Base-by-base conservation (phyloP, 2,113 vertebrate species). In the Mionectes macconnelli region DNA sequence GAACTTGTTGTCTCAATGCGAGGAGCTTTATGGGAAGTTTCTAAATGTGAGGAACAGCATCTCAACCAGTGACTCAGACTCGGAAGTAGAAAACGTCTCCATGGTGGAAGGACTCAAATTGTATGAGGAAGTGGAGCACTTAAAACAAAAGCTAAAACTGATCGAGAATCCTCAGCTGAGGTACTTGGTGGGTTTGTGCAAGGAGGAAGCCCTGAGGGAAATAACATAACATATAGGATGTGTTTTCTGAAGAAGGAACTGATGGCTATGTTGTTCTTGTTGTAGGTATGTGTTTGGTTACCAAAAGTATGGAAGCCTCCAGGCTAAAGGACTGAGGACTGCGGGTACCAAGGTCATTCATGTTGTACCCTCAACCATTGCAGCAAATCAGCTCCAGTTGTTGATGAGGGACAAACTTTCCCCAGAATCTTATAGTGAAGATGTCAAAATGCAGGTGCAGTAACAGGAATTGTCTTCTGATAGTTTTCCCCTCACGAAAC, bases 151-250 rank as follows among this genome's bases (percentile, higher is more conserved):
- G 92, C 98, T 99, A 50, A 98, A 98, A 93, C 97, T 99, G 67
- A 99, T 99, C 25, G 99, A 99, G 97, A 99, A 99, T 93, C 99
- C 99, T 31, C 96, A 99, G 87, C 96, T 99, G 95, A 98, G 99
- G 98, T 99, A 97, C 56, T 37, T 76, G 69, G 11, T 5, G 45
- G 60, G 28, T 84, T 70, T 91, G 73, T 70, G 49, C 31, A 27
- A 64, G 77, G 64, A 82, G 86, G 76, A 47, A 47, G 40, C 8
- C 40, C 35, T 28, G 2, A 49, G 40, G 55, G 62, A 23, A 62
- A 6, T 60, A 62, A 7, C 67, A 20, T 4, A 11, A 15, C 47
- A 10, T 7, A 9, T 11, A 55, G 39, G n/a, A n/a, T 40, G 11
- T 35, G 55, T 24, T 55, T 10, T 3, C 70, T 69, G 72, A 87